Percentiles rank a stretch among this genome's conserved stretches.
These are phyloP conservation scores for Mallotus villosus DNA, from an alignment of 2,797 vertebrate genomes.

Conservation along the genomic window DNA sequence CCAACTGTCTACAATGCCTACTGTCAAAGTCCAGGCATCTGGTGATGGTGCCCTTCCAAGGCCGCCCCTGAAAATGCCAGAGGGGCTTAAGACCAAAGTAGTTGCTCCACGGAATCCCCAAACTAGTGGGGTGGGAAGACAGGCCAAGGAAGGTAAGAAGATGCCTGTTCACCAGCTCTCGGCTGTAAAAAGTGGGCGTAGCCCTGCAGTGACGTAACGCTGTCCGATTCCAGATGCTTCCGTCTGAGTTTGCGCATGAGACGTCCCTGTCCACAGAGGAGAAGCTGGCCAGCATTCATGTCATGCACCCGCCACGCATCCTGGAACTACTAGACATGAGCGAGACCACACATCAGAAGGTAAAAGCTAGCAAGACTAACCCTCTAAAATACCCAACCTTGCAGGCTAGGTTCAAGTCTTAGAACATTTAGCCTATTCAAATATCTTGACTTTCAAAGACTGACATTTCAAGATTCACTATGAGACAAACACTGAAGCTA, in stretches of 20 bases:
- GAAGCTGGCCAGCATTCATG: constrained; percentile 66
- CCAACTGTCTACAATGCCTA: constrained; percentile 58
- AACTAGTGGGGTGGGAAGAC: constrained; percentile 60
- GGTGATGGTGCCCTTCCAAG: constrained; percentile 42
- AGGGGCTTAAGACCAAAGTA: constrained; percentile 60
- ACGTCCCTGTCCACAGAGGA: constrained; percentile 82
- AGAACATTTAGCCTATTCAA: too few relatives aligned
- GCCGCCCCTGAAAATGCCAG: constrained; percentile 43
- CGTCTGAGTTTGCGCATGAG: constrained; percentile 82
- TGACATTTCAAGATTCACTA: too few relatives aligned
- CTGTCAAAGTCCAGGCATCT: constrained; percentile 35
- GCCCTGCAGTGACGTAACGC: background rate
- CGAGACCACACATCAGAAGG: constrained; percentile 79
- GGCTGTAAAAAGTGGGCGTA: too few relatives aligned
- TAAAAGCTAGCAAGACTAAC: constrained; percentile 54
- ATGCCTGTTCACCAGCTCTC: background rate
- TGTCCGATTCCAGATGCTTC: constrained; percentile 76
- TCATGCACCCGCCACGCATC: constrained; percentile 72
- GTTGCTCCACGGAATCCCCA: constrained; percentile 50
- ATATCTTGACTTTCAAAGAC: too few relatives aligned
- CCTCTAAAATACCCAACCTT: background rate
- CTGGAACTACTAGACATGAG: constrained; percentile 78
- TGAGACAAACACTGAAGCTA: too few relatives aligned
- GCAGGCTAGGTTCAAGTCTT: background rate
- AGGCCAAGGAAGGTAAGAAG: constrained; percentile 50